Evolutionary conservation across 2,113 vertebrate species (phyloP), one percentile per base, ranked within the genome.

Genomic region (Actinemys pallida): DNA sequence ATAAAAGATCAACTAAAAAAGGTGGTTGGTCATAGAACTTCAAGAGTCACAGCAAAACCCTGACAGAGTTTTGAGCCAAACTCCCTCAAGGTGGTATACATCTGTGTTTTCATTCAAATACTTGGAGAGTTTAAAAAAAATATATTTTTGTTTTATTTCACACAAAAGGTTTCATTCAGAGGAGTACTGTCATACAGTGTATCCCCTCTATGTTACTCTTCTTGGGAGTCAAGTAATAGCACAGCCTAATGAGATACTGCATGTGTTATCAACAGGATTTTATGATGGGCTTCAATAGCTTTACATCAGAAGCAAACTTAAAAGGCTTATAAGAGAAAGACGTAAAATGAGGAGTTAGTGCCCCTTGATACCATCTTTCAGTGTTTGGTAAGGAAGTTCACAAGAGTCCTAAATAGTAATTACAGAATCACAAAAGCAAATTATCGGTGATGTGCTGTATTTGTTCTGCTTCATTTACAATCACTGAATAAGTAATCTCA

Each of bases 101-200:
- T 97, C 95, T 95, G 76, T 97, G 94, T 96, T 96, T 97, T 96
- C 96, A 95, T 97, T 97, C 92, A 97, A 97, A 97, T 94, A 86
- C 80, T 94, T 94, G 50, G 88, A 97, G 88, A 42, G 91, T 89
- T 95, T 82, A 95, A 91, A 93, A 93, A 93, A 6, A 53, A 62
- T 54, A 75, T 65, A 65, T 35, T 86, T 97, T 91, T 96, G 90
- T 92, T 95, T 95, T 94, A 96, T 93, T 97, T 94, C 87, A 87
- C 72, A 94, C 83, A 95, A 93, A 96, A 97, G 89, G n/a, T 95
- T 83, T 97, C 35, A 96, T 97, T 97, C 97, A 93, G 93, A 93
- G 95, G 85, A 65, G 47, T 42, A 81, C 87, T 96, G 62, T 94
- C 91, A 95, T 91, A 93, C 57, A 80, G 83, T 83, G 35, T 56